These are phyloP conservation scores for Drosophila quadrilineata DNA, from an alignment of 1,140 invertebrate genomes.

Conservation along the genomic window DNA sequence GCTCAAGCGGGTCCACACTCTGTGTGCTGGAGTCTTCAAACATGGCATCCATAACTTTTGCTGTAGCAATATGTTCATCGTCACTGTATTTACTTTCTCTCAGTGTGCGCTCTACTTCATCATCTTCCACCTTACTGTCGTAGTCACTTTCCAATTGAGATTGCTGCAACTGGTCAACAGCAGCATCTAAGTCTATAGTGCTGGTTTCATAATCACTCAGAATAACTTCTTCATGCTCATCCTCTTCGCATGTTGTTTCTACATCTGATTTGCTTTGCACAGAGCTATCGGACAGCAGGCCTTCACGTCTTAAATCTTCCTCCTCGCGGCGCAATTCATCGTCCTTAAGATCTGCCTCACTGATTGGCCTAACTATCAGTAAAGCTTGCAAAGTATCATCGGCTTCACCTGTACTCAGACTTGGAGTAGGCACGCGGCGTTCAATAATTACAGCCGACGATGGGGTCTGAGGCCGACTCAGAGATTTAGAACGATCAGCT, in stretches of 20 bases:
- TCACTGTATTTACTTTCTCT: slow-evolving; percentile 70
- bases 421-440: slow-evolving; percentile 83
- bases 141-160: slow-evolving; percentile 66
- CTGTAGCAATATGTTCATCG: slow-evolving; percentile 48
- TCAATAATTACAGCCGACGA: slow-evolving; percentile 84
- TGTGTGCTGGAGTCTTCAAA: slow-evolving; percentile 38
- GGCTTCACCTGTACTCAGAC: slow-evolving; percentile 78
- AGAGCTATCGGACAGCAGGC: slow-evolving; percentile 79
- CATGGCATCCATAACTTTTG: slow-evolving; percentile 48
- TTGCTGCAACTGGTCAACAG: slow-evolving; percentile 55
- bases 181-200: slow-evolving; percentile 63
- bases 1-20: slow-evolving; percentile 45
- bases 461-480: slow-evolving; percentile 83
- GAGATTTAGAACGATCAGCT: slow-evolving; percentile 82
- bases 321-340: slow-evolving; percentile 65
- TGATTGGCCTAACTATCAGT: slow-evolving; percentile 83
- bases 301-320: slow-evolving; percentile 67
- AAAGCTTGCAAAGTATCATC: slow-evolving; percentile 83
- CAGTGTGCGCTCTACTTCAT: slow-evolving; percentile 64
- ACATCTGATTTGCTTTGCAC: slow-evolving; percentile 82
- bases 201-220: slow-evolving; percentile 71
- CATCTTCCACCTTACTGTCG: slow-evolving; percentile 63
- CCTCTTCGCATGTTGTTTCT: slow-evolving; percentile 60
- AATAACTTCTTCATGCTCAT: slow-evolving; percentile 39
- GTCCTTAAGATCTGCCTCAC: slow-evolving; percentile 71